Evolutionary conservation across 35 echinoderm and acorn worm species (phyloP), one percentile per base, ranked within the genome.

Genomic region (Ophioderma brevispina): DNA sequence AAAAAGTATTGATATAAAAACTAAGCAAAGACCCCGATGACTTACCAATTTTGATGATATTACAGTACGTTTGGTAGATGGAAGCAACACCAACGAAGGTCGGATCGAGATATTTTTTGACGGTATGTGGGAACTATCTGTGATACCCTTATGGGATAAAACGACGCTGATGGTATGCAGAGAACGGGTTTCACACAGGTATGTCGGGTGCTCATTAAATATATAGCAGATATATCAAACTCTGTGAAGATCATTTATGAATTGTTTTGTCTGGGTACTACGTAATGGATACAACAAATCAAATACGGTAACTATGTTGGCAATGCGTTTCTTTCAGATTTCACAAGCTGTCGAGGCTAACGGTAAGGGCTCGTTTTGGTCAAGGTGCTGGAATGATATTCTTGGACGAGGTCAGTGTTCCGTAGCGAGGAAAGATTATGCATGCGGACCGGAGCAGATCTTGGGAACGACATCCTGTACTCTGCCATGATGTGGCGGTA

Each of bases 341-440:
- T 21, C 23, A 30, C 23, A 70, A 25, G 59, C 59, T 13, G 23
- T 70, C 5, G 83, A 85, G 28, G 83, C 83, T 10, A n/a, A 85
- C 83, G 0, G 32, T 35, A 37, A 35, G 41, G 25, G 87, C 80
- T 30, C 55, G 37, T 36, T 94, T 85, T 42, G 92, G 92, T 33
- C 13, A 39, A 55, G 92, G 87, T 1, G 52, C 80, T 0, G 87
- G 86, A 55, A 31, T 18, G 11, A 94, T 94, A 33, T 85, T 49
- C 36, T 40, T 94, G 28, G 87, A 94, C 35, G 80, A 94, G 40
- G 81, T 94, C n/a, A n/a, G n/a, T n/a, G n/a, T n/a, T n/a, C n/a
- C n/a, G n/a, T n/a, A n/a, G n/a, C n/a, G n/a, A n/a, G n/a, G n/a
- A n/a, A n/a, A n/a, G n/a, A 1, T 36, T 33, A 13, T 94, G 92